A percentile compares a stretch with the other conserved stretches of the same genome.
phyloP scores from a whole-genome alignment of 2,888 invertebrate species.

The Dynastes maya region DNA sequence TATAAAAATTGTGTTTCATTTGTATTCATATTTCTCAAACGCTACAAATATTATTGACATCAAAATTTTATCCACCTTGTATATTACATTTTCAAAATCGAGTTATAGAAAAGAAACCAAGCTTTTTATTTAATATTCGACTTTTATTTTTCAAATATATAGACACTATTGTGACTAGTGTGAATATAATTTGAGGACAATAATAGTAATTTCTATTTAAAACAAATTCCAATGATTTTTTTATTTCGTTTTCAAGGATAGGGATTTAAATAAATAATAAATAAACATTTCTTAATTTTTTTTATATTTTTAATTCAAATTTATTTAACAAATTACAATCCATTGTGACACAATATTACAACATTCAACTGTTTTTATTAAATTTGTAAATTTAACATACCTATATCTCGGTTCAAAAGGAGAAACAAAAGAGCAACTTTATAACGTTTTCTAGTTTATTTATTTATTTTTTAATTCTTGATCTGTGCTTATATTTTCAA shows the following conservation, averaged over 20 bases:
- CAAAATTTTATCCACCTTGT: too few relatives aligned
- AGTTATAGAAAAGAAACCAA: too few relatives aligned
- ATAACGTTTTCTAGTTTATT: neutral
- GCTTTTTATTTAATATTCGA: too few relatives aligned
- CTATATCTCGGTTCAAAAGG: slow-evolving; percentile 64
- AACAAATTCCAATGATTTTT: too few relatives aligned
- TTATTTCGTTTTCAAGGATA: neutral
- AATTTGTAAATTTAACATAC: slow-evolving; percentile 17
- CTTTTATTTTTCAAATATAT: too few relatives aligned
- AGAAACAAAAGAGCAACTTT: neutral
- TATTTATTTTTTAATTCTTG: slow-evolving; percentile 11
- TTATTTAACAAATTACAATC: slow-evolving; percentile 71
- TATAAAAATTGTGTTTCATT: too few relatives aligned
- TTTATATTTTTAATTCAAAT: slow-evolving; percentile 64
- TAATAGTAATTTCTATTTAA: too few relatives aligned
- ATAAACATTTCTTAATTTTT: neutral
- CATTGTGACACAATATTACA: slow-evolving; percentile 70
- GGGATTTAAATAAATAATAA: slow-evolving; percentile 8
- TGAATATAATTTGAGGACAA: too few relatives aligned
- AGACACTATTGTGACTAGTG: too few relatives aligned
- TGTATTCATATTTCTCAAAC: too few relatives aligned
- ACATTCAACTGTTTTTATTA: slow-evolving; percentile 59
- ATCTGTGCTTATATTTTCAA: neutral
- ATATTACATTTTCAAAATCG: too few relatives aligned
- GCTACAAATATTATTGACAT: too few relatives aligned